These are phyloP conservation scores for Uropsilus gracilis DNA, from an alignment of 2,113 vertebrate genomes.

Conservation along the genomic window DNA sequence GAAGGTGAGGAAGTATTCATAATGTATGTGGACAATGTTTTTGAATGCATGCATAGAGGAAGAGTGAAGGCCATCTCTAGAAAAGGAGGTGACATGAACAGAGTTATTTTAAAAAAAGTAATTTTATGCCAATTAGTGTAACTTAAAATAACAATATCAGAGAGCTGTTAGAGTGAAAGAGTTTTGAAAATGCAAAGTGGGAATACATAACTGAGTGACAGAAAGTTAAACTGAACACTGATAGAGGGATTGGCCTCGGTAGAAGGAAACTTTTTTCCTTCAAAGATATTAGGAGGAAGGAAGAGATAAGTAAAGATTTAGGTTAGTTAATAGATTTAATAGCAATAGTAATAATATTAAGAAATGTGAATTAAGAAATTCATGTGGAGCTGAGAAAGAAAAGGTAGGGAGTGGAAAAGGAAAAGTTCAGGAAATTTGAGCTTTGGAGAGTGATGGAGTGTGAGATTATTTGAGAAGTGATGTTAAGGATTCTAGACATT, in stretches of 20 bases:
- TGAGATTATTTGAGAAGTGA: not conserved
- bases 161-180: not conserved
- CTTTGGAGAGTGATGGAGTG: not conserved
- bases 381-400: not conserved
- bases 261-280: not conserved
- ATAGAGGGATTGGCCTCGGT: not conserved
- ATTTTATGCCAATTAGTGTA: not conserved
- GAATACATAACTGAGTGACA: not conserved
- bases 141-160: slow-evolving; percentile 17
- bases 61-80: not conserved
- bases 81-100: not conserved
- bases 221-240: not conserved
- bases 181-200: not conserved
- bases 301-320: not conserved
- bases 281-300: not conserved
- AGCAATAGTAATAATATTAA: not conserved
- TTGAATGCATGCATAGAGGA: not conserved
- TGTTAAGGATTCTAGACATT: not conserved
- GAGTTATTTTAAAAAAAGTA: not conserved
- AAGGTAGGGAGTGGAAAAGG: not conserved
- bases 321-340: not conserved
- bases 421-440: not conserved
- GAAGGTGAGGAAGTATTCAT: not conserved
- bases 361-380: not conserved
- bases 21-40: not conserved